Conservation (phyloP, 2,797 vertebrate genomes). For the Betta splendens region DNA sequence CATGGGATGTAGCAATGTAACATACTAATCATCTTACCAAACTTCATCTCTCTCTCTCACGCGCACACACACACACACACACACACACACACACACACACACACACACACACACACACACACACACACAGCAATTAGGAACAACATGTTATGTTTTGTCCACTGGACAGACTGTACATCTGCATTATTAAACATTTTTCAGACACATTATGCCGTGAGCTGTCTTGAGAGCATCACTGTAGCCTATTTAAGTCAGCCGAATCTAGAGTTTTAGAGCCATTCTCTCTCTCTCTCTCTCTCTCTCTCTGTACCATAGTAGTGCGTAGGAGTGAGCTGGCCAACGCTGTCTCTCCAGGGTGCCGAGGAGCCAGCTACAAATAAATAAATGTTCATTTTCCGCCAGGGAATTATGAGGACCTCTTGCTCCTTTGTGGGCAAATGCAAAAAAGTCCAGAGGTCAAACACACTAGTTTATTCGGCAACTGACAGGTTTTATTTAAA, state of each 20-base stretch:
- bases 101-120: no score
- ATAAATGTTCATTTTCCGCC: constrained; percentile 45
- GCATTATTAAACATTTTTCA: constrained; percentile 34
- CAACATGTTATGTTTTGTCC: constrained; percentile 14
- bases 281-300: constrained; percentile 9
- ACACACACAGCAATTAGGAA: constrained; percentile 25
- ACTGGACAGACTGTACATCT: constrained; percentile 22
- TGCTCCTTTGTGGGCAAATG: constrained; percentile 26
- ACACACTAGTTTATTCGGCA: constrained; percentile 18
- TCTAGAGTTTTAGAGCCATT: constrained; percentile 38
- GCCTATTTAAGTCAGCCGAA: constrained; percentile 51
- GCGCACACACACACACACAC: no score
- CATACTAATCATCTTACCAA: no score
- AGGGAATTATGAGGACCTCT: constrained; percentile 42
- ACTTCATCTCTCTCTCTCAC: no score
- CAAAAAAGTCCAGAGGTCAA: constrained; percentile 22
- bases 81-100: no score
- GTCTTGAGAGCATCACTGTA: constrained; percentile 36
- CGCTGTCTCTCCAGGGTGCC: constrained; percentile 47
- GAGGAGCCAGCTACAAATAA: constrained; percentile 53
- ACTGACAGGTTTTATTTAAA: constrained; percentile 35
- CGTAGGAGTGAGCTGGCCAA: constrained; percentile 66
- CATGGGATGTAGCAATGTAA: no score
- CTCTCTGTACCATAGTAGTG: constrained; percentile 56
- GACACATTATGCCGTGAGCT: constrained; percentile 19